Evolutionary conservation across 2,113 vertebrate species (phyloP).

Genomic region (Pteropus alecto): DNA sequence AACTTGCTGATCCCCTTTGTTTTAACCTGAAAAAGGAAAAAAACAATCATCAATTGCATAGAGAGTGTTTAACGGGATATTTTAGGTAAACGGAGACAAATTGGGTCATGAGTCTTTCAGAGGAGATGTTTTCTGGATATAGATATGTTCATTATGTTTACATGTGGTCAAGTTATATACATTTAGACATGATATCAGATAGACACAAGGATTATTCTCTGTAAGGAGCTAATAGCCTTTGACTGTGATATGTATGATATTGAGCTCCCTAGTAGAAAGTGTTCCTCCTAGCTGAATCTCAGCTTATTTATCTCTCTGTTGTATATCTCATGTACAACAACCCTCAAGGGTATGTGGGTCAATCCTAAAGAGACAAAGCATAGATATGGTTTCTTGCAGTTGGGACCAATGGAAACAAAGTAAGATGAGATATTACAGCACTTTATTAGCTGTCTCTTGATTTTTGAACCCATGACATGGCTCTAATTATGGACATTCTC

Average conservation of each 20-base stretch:
- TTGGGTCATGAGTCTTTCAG: background rate
- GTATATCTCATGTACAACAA: background rate
- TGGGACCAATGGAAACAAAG: background rate
- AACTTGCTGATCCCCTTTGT: background rate
- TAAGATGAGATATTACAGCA: background rate
- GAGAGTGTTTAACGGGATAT: background rate
- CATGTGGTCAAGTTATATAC: background rate
- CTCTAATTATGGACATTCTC: background rate
- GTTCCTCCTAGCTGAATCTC: background rate
- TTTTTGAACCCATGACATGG: background rate
- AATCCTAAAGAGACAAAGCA: background rate
- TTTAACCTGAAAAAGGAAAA: background rate
- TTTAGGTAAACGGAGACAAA: background rate
- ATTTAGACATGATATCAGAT: background rate
- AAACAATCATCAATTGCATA: background rate
- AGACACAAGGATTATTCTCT: background rate
- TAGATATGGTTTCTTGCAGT: background rate
- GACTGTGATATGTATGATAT: background rate
- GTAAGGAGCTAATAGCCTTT: background rate
- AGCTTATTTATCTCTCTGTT: background rate
- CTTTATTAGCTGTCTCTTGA: background rate
- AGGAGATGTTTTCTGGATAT: constrained; percentile 4
- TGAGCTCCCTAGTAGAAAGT: background rate
- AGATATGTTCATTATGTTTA: background rate
- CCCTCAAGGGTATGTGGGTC: background rate